Evolutionary conservation across 2,113 vertebrate species (phyloP), one percentile per base, ranked within the genome.

Genomic region (Scomber japonicus): DNA sequence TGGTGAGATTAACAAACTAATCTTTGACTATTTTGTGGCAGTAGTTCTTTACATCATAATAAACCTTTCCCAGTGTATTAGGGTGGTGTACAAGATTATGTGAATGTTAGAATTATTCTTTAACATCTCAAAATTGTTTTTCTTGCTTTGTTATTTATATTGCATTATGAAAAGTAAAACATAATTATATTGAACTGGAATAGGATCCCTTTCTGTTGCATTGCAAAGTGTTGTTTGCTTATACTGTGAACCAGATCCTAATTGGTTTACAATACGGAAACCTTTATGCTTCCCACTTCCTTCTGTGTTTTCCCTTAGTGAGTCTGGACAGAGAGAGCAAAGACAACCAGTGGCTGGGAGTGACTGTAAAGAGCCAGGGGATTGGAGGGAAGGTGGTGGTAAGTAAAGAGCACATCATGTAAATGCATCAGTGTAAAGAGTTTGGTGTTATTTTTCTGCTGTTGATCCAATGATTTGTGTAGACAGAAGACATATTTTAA

Each of bases 271-370:
- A 84, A 63, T 21, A 44, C 71, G 66, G 45, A 53, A 72, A 71
- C 19, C 12, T 17, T 55, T 16, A 63, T 55, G 55, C 10, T 8
- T 70, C 44, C 24, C 7, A 61, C 65, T 66, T 82, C 61, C 71
- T 67, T 60, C 60, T 85, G 12, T 89, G 30, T 78, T 87, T 63
- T 80, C 30, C 27, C 0, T 70, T 88, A 95, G 97, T 93, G 87
- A 95, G 91, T 60, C 83, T 90, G 17, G 85, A 94, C 35, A 94
- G 92, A 83, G 97, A 99, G 84, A 98, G 95, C 94, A 99, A 99
- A 87, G 96, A 99, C 90, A 97, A 99, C 93, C 98, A 99, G 87
- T 99, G 98, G 97, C 82, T 98, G 76, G 98, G 97, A 55, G 97
- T 97, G 60, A 98, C 96, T 11, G 97, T 98, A 11, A 95, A 95